A percentile compares a stretch with the other conserved stretches of the same genome.
These are phyloP conservation scores for Tipula unca DNA, from an alignment of 2,888 invertebrate genomes.

Conservation along the genomic window DNA sequence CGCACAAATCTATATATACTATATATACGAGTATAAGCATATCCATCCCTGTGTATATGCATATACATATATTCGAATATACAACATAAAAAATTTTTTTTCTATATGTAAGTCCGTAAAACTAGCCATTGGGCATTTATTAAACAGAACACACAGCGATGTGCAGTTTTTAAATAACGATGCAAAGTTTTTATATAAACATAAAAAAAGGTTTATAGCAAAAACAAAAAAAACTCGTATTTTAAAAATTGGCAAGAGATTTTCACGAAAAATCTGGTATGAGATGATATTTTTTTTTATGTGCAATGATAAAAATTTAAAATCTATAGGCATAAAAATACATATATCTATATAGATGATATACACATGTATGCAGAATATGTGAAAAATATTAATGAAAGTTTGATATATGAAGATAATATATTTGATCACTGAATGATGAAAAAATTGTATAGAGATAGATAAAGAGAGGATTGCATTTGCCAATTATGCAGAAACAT, in stretches of 20 bases:
- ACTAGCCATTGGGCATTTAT: conserved; percentile 14
- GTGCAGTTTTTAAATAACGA: conserved; percentile 4
- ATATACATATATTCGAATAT: neutral
- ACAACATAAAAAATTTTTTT: neutral
- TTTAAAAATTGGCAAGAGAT: conserved; percentile 8
- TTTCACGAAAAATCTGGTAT: neutral
- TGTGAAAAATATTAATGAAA: neutral
- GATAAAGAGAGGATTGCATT: neutral
- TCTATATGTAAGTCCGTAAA: conserved; percentile 1
- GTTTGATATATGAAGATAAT: neutral
- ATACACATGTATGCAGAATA: neutral
- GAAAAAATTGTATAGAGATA: neutral
- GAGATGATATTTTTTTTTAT: neutral
- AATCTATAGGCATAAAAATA: neutral
- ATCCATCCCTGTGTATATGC: neutral
- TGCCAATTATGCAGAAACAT: neutral
- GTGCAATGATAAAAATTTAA: neutral
- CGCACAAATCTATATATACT: neutral
- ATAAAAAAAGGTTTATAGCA: neutral
- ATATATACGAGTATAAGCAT: neutral
- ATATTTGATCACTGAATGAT: neutral
- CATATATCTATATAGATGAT: too few relatives aligned
- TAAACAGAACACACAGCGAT: conserved; percentile 2
- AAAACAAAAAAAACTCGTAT: neutral
- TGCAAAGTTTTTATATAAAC: conserved; percentile 8